Conservation (phyloP, 2,113 vertebrate genomes). For the Notiomystis cincta region DNA sequence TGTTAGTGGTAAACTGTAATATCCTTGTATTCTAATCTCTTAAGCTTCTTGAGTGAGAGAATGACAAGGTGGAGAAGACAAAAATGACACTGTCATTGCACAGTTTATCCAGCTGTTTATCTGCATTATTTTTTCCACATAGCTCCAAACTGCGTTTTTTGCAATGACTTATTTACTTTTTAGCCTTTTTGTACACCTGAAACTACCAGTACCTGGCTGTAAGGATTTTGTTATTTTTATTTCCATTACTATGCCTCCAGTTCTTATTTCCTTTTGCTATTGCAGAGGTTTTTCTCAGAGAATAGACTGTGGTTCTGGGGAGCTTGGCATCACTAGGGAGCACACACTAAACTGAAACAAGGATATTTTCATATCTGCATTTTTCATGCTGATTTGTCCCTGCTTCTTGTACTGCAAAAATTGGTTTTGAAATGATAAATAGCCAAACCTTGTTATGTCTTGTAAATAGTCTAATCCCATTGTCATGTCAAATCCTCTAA, state of each 20-base stretch:
- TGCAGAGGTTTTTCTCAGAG: neutral
- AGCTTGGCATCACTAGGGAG: neutral
- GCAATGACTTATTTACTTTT: neutral
- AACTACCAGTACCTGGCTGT: neutral
- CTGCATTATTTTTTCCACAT: neutral
- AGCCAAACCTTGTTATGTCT: neutral
- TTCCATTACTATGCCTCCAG: neutral
- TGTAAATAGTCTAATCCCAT: constrained; percentile 1
- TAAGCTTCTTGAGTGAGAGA: neutral
- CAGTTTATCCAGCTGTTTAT: neutral
- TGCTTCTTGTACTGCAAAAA: neutral
- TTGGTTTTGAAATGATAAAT: neutral
- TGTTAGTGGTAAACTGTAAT: neutral
- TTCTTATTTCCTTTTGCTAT: neutral
- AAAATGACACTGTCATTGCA: neutral
- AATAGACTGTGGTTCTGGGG: neutral
- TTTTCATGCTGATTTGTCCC: neutral
- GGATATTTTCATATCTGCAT: neutral
- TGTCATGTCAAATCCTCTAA: neutral
- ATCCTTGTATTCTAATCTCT: neutral
- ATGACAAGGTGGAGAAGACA: neutral
- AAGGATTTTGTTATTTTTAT: neutral
- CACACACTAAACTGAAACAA: neutral
- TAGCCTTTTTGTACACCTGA: neutral
- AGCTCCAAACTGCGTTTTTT: neutral